phyloP scores from a whole-genome alignment of 2,113 vertebrate genomes.

The Eulemur macaco region DNA sequence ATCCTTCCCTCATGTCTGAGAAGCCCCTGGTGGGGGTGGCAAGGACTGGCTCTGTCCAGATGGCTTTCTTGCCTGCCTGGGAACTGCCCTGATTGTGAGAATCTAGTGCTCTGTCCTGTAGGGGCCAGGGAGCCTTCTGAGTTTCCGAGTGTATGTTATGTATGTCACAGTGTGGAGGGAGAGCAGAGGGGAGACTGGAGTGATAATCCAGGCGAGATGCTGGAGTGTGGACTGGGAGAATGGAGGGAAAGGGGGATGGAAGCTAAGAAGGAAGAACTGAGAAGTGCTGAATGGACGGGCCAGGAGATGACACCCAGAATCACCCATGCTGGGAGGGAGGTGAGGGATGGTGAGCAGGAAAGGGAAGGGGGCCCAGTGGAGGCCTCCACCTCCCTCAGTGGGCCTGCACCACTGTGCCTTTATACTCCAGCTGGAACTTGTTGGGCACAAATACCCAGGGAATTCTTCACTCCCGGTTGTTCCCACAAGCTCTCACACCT shows the following conservation, averaged over 20 bases:
- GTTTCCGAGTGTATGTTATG: too few species aligned
- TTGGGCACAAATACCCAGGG: neutral
- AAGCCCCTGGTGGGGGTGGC: neutral
- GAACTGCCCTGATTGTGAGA: neutral
- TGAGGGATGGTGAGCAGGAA: neutral
- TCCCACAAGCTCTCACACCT: neutral
- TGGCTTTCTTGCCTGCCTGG: neutral
- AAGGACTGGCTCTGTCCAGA: neutral
- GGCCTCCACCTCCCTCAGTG: accelerated
- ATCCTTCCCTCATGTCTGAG: neutral
- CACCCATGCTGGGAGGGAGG: neutral
- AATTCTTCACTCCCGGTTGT: neutral
- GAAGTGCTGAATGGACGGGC: neutral
- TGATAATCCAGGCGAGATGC: neutral
- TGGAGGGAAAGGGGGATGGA: neutral
- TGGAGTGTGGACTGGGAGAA: neutral
- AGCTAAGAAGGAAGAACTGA: neutral
- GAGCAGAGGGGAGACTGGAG: neutral
- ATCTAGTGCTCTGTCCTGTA: neutral
- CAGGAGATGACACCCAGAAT: neutral
- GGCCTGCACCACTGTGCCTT: neutral
- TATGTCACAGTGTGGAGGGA: neutral
- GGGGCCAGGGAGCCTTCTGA: neutral
- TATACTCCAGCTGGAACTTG: neutral
- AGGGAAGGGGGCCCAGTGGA: neutral